Evolutionary conservation across 30 jellyfish, hydroid and myxozoan genomes (phyloP).

Genomic region (Turritopsis rubra): DNA sequence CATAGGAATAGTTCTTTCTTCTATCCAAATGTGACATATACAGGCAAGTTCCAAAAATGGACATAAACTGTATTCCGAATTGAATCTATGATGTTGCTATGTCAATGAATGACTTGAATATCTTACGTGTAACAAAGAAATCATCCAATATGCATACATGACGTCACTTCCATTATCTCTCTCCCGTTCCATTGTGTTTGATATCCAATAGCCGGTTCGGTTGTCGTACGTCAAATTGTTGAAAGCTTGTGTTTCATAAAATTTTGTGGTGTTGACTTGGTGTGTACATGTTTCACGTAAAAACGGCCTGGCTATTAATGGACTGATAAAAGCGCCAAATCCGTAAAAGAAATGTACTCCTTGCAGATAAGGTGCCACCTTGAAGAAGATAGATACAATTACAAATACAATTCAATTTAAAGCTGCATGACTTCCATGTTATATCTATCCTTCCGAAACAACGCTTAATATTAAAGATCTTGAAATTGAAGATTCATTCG

Average conservation of each 20-base stretch:
- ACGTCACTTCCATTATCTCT: conserved; percentile 73
- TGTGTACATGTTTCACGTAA: conserved; percentile 79
- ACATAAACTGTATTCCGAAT: too few species aligned
- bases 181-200: conserved; percentile 41
- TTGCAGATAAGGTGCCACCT: conserved; percentile 95
- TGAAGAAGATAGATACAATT: neutral
- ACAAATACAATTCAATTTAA: neutral
- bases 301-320: conserved; percentile 87
- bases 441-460: too few species aligned
- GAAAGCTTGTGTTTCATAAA: conserved; percentile 27
- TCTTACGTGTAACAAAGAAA: conserved; percentile 82
- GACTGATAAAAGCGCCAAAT: conserved; percentile 87
- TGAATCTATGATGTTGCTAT: too few species aligned
- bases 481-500: too few species aligned
- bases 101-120: too few species aligned
- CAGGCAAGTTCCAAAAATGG: too few species aligned
- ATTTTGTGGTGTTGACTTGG: conserved; percentile 58
- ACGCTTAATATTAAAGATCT: too few species aligned
- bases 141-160: conserved; percentile 85
- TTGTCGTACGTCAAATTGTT: conserved; percentile 53
- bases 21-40: too few species aligned
- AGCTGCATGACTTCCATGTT: neutral
- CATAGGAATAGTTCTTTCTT: too few species aligned
- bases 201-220: conserved; percentile 58
- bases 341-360: conserved; percentile 97